Base-by-base conservation (phyloP, 2,113 vertebrate genomes). In the Poeciliopsis occidentalis region DNA sequence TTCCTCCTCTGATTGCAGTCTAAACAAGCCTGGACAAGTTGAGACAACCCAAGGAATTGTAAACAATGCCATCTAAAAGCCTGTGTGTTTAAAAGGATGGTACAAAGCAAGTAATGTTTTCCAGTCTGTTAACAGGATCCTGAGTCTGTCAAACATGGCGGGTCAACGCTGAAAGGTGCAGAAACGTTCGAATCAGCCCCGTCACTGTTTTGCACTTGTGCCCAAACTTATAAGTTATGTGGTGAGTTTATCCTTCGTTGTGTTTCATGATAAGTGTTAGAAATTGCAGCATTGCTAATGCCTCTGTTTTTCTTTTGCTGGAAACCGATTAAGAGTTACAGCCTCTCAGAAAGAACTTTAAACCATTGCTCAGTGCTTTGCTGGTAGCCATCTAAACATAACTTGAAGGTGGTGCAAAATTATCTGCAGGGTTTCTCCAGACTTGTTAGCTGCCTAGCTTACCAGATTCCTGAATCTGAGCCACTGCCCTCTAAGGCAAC, bases 401-500 rank as follows among this genome's bases (percentile, higher is more conserved):
- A 26, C 30, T 66, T 60, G 24, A 68, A 67, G 60, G 69, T 70
- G 8, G 24, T 47, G 60, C 76, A 69, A 76, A 67, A 75, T 71
- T 34, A 67, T 41, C 30, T 34, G 27, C 8, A 12, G 17, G 27
- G 3, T 41, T 79, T 71, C 47, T 69, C 39, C 27, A 41, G 37
- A 13, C 37, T 61, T 30, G 51, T 67, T 29, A 13, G 24, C n/a
- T 27, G 62, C 57, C 44, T 32, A 30, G 32, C 67, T 41, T 26
- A 32, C 11, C 39, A 67, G 54, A 62, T n/a, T 64, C 77, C 66
- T 60, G 4, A 69, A 66, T 62, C 41, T 19, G 44, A 74, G 71
- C 79, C 76, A 54, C 69, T 71, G 57, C 84, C 84, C 85, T 90
- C 69, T 86, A 82, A 85, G 79, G 81, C 67, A 77, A 64, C n/a